Base-by-base conservation (phyloP, 2,797 vertebrate genomes). In the Neosalanx taihuensis region DNA sequence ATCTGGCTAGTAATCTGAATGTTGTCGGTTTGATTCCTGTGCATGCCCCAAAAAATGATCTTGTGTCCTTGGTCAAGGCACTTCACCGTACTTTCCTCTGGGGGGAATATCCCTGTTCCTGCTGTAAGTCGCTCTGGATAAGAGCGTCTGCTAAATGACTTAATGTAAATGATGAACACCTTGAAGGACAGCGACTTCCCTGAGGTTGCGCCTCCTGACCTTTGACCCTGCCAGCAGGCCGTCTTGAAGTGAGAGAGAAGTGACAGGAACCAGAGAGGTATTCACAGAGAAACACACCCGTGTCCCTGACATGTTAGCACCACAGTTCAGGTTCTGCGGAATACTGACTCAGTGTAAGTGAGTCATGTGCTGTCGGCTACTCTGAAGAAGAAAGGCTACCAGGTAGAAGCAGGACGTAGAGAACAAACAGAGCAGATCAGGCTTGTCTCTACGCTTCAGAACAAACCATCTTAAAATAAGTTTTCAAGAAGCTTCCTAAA, bases 171-270 rank as follows among this genome's bases (percentile, higher is more conserved):
- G 23, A 26, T 26, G 23, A 84, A 78, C 84, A 86, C 78, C 84
- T 80, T 53, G 20, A 73, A 73, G 79, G 81, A 83, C 67, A 70
- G 20, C 10, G 76, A 81, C 77, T 77, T 64, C 41, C 76, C 69
- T 80, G 46, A 79, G 76, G 75, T 76, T 72, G n/a, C 74, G 75
- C 81, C 78, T 83, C 73, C 72, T 35, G 72, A 88, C 85, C 83
- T 83, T 85, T 87, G 80, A 72, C 85, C 70, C 4, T 71, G 73
- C 75, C 66, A 82, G 75, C 15, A 72, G 63, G 71, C n/a, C 53
- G 13, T 84, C 89, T 89, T 86, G 60, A 81, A 83, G 81, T 83
- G 83, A 81, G 66, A 81, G 72, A 70, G 78, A 71, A 86, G 77
- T 60, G 76, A 74, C 37, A 26, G 46, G 31, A 68, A 70, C 67